Evolutionary conservation across 2,113 vertebrate genomes (phyloP), one percentile per base, ranked within the genome.

Genomic region (Etheostoma cragini): DNA sequence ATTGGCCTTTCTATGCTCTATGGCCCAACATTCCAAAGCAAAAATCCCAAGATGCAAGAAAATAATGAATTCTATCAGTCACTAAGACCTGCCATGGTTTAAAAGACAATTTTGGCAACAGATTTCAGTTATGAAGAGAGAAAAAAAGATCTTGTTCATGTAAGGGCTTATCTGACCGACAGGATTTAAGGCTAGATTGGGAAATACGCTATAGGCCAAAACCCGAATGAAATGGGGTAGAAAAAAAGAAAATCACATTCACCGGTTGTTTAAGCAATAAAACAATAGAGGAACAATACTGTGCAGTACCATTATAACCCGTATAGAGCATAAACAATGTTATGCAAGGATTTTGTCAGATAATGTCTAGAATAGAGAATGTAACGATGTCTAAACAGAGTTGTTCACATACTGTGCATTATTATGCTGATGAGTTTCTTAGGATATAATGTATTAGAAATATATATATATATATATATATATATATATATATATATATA

Each of bases 61-160:
- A 93, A 90, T 91, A 86, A 93, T 92, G 88, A 90, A 93, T 92
- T 93, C 87, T 88, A 93, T 95, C 91, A 93, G 85, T 92, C 81
- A 84, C 84, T 89, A 88, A 92, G 87, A 88, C 89, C 84, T 87
- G 73, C 77, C 86, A 86, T 69, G 67, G 83, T 81, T 77, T 53
- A 88, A 90, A 84, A 95, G 87, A 94, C 88, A 91, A 88, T 92
- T 93, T 94, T 89, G 92, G 88, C 85, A 91, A 87, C 84, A 83
- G 85, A 91, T 93, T 92, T 91, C 78, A 89, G 87, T 81, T 90
- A 81, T 81, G 86, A 88, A 89, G 53, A 85, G 76, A 87, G 33
- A 38, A 83, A 84, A 57, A 42, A 70, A 72, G 81, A 84, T 17
- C 54, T 21, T 78, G 77, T 77, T 78, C 87, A 49, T 84, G 86